A percentile compares a stretch with the other conserved stretches of the same genome.
Conservation (phyloP, 2,888 invertebrate species). For the Pocota personata region DNA sequence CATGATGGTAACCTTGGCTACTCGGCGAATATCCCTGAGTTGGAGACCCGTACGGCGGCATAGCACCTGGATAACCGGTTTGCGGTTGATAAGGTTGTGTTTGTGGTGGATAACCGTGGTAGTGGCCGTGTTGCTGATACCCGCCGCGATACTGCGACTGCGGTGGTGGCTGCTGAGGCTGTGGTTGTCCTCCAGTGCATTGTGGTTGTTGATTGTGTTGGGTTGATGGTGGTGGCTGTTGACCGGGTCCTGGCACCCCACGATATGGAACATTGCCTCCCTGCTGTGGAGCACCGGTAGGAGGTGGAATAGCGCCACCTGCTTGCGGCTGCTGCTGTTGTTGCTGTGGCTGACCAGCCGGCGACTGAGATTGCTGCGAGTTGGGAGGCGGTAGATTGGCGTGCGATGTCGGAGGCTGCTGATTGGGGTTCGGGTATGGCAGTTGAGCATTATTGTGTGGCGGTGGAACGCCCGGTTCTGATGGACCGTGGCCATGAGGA, state of each 20-base stretch:
- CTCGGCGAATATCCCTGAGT: constrained; percentile 85
- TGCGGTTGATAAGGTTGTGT: too few relatives aligned
- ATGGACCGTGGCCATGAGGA: constrained; percentile 81
- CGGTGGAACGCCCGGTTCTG: constrained; percentile 75
- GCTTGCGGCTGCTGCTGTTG: too few relatives aligned
- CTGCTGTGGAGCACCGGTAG: constrained; percentile 74
- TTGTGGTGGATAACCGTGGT: constrained; percentile 84
- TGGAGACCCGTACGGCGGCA: constrained; percentile 81
- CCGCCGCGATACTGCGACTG: constrained; percentile 84
- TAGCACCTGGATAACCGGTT: constrained; percentile 84
- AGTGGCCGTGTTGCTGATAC: constrained; percentile 84
- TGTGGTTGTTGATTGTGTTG: constrained; percentile 84
- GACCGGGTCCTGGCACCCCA: too few relatives aligned
- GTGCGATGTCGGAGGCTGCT: too few relatives aligned
- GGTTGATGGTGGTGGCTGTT: constrained; percentile 75
- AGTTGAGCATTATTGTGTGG: constrained; percentile 74
- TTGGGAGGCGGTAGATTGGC: too few relatives aligned
- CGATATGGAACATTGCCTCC: constrained; percentile 76
- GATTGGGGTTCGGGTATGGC: too few relatives aligned
- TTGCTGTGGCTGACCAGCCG: too few relatives aligned
- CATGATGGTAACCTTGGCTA: constrained; percentile 84
- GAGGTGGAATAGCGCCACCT: constrained; percentile 57
- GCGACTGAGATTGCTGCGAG: too few relatives aligned
- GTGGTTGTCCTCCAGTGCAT: constrained; percentile 83
- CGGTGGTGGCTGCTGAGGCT: constrained; percentile 85